Base-by-base conservation (phyloP, 2,888 invertebrate genomes). In the Trichogramma evanescens region DNA sequence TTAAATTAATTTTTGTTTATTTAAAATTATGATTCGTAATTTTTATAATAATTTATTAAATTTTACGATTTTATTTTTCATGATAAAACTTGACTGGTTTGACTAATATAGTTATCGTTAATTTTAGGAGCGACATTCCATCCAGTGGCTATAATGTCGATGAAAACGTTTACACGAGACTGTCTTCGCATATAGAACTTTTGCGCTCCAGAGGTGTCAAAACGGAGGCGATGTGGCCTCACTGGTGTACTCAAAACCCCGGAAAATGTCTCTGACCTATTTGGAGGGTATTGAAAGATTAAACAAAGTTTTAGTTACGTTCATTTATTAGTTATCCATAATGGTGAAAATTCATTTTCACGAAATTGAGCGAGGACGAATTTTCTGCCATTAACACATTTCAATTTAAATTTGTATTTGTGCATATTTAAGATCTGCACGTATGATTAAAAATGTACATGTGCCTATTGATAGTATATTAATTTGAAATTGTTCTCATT, bases 211-310 rank as follows among this genome's bases (percentile, higher is more conserved):
- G 85, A 51, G 89, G 89, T 0, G 74, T 89, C 50, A 80, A 80
- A 43, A 85, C 88, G 0, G 88, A 89, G 68, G 86, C 88, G 38
- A 81, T 89, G 70, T 89, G 89, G 87, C 89, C 89, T 13, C 82
- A 83, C 65, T 89, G 89, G 89, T 90, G 89, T 74, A 81, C 83
- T 43, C 87, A 89, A 73, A 89, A 89, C 77, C 89, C 88, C 43
- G 85, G 86, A 68, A 84, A 86, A 76, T 89, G 88, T 79, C 86
- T 86, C 80, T 74, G 77, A 78, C 77, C 74, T 69, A 72, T 65
- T 59, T 68, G 66, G 66, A 66, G 57, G 54, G 63, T 40, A 7
- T 51, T n/a, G 4, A 59, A 45, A 38, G 51, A 45, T 45, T 55
- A 50, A 53, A 43, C 7, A 9, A 45, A 45, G n/a, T 45, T 45